Base-by-base conservation (phyloP, 1,140 invertebrate species). In the Argopecten irradians region DNA sequence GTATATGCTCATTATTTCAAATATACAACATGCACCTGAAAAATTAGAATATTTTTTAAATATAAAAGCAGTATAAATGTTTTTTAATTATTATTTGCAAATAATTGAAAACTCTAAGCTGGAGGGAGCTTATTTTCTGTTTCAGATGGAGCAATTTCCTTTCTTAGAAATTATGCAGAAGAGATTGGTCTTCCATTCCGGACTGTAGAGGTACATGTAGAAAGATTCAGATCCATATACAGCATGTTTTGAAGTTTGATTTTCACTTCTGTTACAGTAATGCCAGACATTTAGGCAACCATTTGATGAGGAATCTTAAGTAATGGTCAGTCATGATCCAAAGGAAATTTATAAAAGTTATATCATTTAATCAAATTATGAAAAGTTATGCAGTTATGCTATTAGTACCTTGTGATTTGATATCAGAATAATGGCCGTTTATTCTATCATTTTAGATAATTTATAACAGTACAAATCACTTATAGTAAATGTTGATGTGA, bases 81-180 rank as follows among this genome's bases (percentile, higher is more conserved):
- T n/a, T n/a, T n/a, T n/a, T n/a, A n/a, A n/a, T n/a, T n/a, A n/a
- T n/a, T n/a, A n/a, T n/a, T n/a, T n/a, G n/a, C n/a, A n/a, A n/a
- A n/a, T n/a, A n/a, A n/a, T n/a, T n/a, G n/a, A n/a, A n/a, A n/a
- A n/a, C n/a, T n/a, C n/a, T n/a, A n/a, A n/a, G n/a, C n/a, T n/a
- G n/a, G n/a, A n/a, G n/a, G n/a, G n/a, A n/a, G n/a, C n/a, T n/a
- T n/a, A n/a, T n/a, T n/a, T 71, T 83, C 32, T 43, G 8, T 89
- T 90, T 19, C 85, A 92, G 92, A 92, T 90, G 92, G 91, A 87
- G 91, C 91, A 19, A 86, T 92, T 33, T 83, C 87, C 8, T 93
- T 92, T 84, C 86, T 93, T 8, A 86, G 86, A 46, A 88, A 82
- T 43, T 86, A 90, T 86, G 92, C 93, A 34, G 87, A 86, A 34